Conservation (phyloP, 1,140 invertebrate species). For the Chironomus striatipennis region DNA sequence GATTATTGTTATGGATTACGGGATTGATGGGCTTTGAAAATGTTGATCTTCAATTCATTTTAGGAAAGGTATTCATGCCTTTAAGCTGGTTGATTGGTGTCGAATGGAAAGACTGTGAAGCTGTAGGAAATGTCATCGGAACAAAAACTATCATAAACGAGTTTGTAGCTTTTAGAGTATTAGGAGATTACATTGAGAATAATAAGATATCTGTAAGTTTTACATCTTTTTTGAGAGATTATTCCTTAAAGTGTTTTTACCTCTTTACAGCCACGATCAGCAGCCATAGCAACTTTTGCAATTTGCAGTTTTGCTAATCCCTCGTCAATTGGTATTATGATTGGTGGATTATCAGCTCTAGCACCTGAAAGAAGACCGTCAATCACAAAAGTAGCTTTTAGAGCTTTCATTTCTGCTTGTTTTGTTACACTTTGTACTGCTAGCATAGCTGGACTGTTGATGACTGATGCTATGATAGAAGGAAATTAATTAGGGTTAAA, state of each 20-base stretch:
- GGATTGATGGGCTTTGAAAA: slow-evolving; percentile 54
- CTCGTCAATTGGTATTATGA: slow-evolving; percentile 77
- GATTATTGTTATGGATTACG: slow-evolving; percentile 69
- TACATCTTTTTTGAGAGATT: too few relatives aligned
- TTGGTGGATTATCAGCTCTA: slow-evolving; percentile 70
- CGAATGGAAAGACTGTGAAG: slow-evolving; percentile 63
- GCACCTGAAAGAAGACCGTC: slow-evolving; percentile 63
- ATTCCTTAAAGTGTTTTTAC: too few relatives aligned
- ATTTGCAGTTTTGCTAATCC: slow-evolving; percentile 96
- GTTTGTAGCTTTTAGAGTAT: slow-evolving; percentile 77
- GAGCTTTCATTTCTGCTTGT: slow-evolving; percentile 80
- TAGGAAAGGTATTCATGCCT: slow-evolving; percentile 81
- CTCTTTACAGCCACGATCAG: slow-evolving; percentile 53
- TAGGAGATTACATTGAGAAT: slow-evolving; percentile 55
- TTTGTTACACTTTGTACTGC: slow-evolving; percentile 87
- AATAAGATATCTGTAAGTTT: slow-evolving; percentile 51
- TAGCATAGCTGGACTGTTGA: slow-evolving; percentile 65
- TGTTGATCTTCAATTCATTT: slow-evolving; percentile 57
- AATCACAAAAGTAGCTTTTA: slow-evolving; percentile 61
- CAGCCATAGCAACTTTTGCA: slow-evolving; percentile 84
- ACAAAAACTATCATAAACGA: slow-evolving; percentile 88
- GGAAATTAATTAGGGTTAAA: too few relatives aligned
- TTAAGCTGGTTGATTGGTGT: slow-evolving; percentile 67
- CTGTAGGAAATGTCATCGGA: slow-evolving; percentile 73
- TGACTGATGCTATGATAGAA: slow-evolving; percentile 32